Conservation (phyloP, 2,888 invertebrate species). For the Seira ritae region DNA sequence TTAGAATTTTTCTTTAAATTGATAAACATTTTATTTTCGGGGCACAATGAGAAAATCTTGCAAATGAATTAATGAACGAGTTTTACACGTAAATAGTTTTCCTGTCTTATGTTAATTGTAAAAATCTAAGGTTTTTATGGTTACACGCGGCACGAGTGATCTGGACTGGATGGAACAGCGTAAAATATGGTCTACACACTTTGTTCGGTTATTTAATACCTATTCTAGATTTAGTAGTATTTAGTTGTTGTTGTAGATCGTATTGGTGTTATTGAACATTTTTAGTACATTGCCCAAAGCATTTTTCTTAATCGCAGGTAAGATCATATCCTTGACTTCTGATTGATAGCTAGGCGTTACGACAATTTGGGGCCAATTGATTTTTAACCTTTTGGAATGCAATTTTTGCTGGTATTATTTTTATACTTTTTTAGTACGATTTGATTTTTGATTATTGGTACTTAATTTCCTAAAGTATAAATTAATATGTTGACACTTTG, state of each 20-base stretch:
- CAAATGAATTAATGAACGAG: conserved; percentile 2
- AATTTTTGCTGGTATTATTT: not conserved
- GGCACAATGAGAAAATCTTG: conserved; percentile 20
- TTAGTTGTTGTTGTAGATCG: too few relatives aligned
- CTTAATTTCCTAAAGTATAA: not conserved
- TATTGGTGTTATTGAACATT: too few relatives aligned
- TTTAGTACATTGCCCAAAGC: too few relatives aligned
- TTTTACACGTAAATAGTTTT: not conserved
- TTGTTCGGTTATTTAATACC: not conserved
- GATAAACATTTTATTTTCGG: too few relatives aligned
- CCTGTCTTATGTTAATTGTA: conserved; percentile 15
- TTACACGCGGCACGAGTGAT: not conserved
- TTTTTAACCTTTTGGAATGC: not conserved
- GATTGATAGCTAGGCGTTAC: too few relatives aligned
- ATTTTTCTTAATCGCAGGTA: too few relatives aligned
- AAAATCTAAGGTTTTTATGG: conserved; percentile 12
- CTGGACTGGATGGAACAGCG: conserved; percentile 41
- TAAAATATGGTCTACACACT: conserved; percentile 8
- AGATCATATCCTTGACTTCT: too few relatives aligned
- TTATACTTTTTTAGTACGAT: not conserved
- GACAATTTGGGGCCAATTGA: not conserved
- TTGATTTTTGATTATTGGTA: not conserved
- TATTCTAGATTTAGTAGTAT: not conserved
- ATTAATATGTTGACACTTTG: not conserved
- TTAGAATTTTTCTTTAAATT: not conserved